A percentile compares a stretch with the other conserved stretches of the same genome.
phyloP scores from a whole-genome alignment of 2,797 vertebrate genomes.

The Esox lucius region DNA sequence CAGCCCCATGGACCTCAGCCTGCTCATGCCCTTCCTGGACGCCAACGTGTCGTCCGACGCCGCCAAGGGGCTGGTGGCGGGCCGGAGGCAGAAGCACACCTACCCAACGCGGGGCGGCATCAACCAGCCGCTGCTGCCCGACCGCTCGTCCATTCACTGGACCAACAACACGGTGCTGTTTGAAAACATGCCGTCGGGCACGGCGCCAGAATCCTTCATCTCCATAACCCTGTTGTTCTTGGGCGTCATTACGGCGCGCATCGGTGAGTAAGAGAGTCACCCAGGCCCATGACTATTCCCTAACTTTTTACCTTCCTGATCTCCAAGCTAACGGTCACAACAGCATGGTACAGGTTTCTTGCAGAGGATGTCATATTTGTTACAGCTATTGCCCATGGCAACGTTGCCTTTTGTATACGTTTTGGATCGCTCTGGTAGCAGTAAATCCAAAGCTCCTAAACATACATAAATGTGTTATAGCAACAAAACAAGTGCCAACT shows the following conservation, averaged over 20 bases:
- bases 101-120: conserved; percentile 70
- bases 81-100: conserved; percentile 67
- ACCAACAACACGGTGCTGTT: conserved; percentile 84
- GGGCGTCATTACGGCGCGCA: conserved; percentile 81
- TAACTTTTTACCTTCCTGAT: neutral
- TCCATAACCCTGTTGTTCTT: conserved; percentile 82
- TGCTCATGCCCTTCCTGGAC: conserved; percentile 66
- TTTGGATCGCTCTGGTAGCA: no score
- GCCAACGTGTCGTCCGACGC: conserved; percentile 61
- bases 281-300: neutral
- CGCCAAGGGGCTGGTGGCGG: conserved; percentile 64
- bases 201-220: conserved; percentile 75
- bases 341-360: neutral
- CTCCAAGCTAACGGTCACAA: neutral
- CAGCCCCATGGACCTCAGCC: conserved; percentile 78
- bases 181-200: conserved; percentile 71
- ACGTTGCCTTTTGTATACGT: no score
- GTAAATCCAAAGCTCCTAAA: no score
- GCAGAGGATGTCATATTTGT: neutral
- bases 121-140: conserved; percentile 80
- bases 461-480: no score
- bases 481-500: no score
- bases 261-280: conserved; percentile 64
- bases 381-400: neutral
- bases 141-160: conserved; percentile 82